Conservation (phyloP, 2,113 vertebrate genomes). For the Nerophis ophidion region DNA sequence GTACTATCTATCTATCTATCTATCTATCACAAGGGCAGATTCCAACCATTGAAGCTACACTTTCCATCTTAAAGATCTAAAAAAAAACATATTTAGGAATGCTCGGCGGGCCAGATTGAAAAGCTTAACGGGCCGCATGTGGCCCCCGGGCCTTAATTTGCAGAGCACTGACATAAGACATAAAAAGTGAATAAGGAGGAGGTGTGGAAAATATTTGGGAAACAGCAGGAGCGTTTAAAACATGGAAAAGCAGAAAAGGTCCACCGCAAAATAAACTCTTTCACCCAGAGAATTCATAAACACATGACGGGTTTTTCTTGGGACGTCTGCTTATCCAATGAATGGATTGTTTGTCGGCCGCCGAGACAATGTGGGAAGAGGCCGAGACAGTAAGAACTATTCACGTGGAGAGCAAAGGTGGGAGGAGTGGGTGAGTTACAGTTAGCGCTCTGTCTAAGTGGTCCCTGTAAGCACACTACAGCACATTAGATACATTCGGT, state of each 20-base stretch:
- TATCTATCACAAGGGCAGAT: too few relatives aligned
- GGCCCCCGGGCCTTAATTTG: too few relatives aligned
- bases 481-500: conserved; percentile 1
- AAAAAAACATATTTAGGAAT: too few relatives aligned
- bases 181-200: conserved; percentile 13
- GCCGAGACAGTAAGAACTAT: conserved; percentile 16
- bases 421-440: conserved; percentile 6
- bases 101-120: too few relatives aligned
- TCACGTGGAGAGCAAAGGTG: neutral
- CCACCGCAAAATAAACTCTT: conserved; percentile 45
- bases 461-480: neutral
- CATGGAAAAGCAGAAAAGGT: conserved; percentile 37
- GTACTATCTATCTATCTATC: too few relatives aligned
- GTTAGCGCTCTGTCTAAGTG: neutral
- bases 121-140: too few relatives aligned
- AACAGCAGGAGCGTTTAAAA: conserved; percentile 15
- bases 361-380: conserved; percentile 28
- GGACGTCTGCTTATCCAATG: conserved; percentile 44
- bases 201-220: conserved; percentile 30
- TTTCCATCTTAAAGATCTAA: too few relatives aligned
- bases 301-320: conserved; percentile 53
- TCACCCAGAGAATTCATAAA: conserved; percentile 59
- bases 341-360: conserved; percentile 48
- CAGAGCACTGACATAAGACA: too few relatives aligned
- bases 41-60: too few relatives aligned